A percentile compares a stretch with the other conserved stretches of the same genome.
Evolutionary conservation across 2,888 invertebrate species (phyloP).

Genomic region (Drosophila buzzatii): DNA sequence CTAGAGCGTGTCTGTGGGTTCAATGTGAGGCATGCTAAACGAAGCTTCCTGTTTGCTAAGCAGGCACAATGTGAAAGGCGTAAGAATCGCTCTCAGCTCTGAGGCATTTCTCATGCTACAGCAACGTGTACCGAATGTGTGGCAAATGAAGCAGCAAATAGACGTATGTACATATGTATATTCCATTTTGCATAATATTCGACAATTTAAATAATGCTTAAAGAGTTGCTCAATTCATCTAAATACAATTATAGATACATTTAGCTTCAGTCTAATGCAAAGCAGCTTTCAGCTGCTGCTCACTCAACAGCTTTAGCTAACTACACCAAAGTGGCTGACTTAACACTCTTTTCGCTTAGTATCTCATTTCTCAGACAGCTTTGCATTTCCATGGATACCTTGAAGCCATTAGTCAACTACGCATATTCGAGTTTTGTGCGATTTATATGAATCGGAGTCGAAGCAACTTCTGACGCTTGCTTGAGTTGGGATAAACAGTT

Average conservation of each 20-base stretch:
- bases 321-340: not conserved
- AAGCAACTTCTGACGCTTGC: not conserved
- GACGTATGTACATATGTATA: not conserved
- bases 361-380: not conserved
- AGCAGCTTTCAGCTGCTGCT: not conserved
- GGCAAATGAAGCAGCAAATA: conserved; percentile 4
- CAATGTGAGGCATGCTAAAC: conserved; percentile 1
- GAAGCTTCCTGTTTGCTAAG: conserved; percentile 5
- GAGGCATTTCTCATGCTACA: not conserved
- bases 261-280: too few relatives aligned
- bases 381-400: not conserved
- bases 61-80: not conserved
- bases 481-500: too few relatives aligned
- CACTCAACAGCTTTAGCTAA: not conserved
- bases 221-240: not conserved
- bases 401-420: not conserved
- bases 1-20: conserved; percentile 1
- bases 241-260: not conserved
- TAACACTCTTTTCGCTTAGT: not conserved
- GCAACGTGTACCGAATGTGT: not conserved
- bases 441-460: not conserved
- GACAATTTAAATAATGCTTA: not conserved
- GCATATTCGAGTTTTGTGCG: not conserved
- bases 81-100: not conserved
- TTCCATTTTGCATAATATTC: not conserved